phyloP scores from a whole-genome alignment of 1,140 invertebrate genomes.

The Formica exsecta region DNA sequence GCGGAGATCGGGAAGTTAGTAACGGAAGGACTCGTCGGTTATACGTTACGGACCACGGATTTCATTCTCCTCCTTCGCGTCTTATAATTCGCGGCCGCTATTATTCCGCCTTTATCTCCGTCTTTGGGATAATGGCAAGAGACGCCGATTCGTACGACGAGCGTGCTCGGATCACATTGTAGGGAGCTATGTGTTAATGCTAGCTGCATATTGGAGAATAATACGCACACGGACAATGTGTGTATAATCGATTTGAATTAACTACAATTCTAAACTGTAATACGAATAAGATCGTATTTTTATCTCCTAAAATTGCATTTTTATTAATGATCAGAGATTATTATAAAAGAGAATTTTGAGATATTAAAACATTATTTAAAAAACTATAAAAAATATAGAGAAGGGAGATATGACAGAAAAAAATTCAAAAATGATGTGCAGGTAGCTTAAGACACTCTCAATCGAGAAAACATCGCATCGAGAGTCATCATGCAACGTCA shows the following conservation, averaged over 20 bases:
- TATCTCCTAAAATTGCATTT: not conserved
- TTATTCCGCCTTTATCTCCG: slow-evolving; percentile 44
- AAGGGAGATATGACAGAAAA: not conserved
- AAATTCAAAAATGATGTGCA: not conserved
- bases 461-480: slow-evolving; percentile 17
- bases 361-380: not conserved
- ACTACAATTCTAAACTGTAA: not conserved
- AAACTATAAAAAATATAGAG: not conserved
- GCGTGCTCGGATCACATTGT: slow-evolving; percentile 10
- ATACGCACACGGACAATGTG: too few relatives aligned
- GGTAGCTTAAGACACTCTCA: slow-evolving; percentile 12
- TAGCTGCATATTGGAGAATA: slow-evolving; percentile 17
- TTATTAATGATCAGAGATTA: not conserved
- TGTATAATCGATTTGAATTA: not conserved
- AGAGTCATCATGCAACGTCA: slow-evolving; percentile 42
- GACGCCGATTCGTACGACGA: slow-evolving; percentile 41
- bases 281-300: not conserved
- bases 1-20: slow-evolving; percentile 54
- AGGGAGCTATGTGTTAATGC: slow-evolving; percentile 21
- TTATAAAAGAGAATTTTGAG: not conserved
- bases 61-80: slow-evolving; percentile 47
- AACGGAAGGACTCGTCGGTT: slow-evolving; percentile 69
- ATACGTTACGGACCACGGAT: slow-evolving; percentile 49
- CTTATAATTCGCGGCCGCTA: slow-evolving; percentile 45
- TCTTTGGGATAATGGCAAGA: slow-evolving; percentile 42